Percentiles rank a stretch among this genome's conserved stretches.
These are phyloP conservation scores for Chlamydotis undulata DNA, from an alignment of 2,113 vertebrate species.

Conservation along the genomic window DNA sequence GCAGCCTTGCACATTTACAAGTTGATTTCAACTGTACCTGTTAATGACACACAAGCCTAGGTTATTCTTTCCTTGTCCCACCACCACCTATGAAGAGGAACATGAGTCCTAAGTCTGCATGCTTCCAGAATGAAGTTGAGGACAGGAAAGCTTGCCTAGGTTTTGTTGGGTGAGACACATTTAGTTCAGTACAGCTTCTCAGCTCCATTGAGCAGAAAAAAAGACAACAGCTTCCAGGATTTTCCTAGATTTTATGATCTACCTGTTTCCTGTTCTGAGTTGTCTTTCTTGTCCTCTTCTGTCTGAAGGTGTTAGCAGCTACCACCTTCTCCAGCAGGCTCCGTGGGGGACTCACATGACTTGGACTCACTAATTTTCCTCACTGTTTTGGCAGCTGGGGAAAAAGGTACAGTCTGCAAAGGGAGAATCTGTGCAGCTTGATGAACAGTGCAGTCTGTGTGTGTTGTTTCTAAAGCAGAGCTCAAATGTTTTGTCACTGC, in stretches of 20 bases:
- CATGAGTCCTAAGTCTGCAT: background rate
- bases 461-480: background rate
- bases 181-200: background rate
- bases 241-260: background rate
- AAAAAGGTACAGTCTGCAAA: background rate
- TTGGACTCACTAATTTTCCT: background rate
- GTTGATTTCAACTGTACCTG: background rate
- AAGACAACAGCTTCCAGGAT: background rate
- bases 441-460: background rate
- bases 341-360: too few species aligned
- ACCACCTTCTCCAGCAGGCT: background rate
- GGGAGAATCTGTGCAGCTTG: background rate
- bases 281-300: background rate
- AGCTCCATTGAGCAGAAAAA: background rate
- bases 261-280: background rate
- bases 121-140: background rate
- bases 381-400: background rate
- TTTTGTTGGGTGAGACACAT: background rate
- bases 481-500: background rate
- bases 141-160: background rate
- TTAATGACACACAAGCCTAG: background rate
- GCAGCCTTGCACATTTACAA: background rate
- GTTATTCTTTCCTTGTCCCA: background rate
- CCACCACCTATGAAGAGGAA: background rate
- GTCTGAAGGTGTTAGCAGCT: background rate